Base-by-base conservation (phyloP, 2,113 vertebrate species). In the Corythoichthys intestinalis region DNA sequence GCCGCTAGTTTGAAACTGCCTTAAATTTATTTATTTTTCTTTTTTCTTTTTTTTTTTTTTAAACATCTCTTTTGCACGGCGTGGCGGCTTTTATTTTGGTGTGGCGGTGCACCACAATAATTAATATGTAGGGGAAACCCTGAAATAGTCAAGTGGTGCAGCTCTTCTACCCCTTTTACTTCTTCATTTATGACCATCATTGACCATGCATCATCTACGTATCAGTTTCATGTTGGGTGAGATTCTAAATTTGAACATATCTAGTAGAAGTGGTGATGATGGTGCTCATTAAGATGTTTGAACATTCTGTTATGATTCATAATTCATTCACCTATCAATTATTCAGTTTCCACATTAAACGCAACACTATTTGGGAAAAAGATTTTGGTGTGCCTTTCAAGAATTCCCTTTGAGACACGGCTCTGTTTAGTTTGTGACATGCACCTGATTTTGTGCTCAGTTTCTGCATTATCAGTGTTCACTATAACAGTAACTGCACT, bases 241-340 rank as follows among this genome's bases (percentile, higher is more conserved):
- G 20, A 13, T 28, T 63, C 61, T 28, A 28, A 17, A 47, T 14
- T 28, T 8, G 41, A 10, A 34, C 38, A 61, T 15, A 61, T 17
- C 37, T 38, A 7, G 44, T 46, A 34, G 44, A 58, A 47, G 61
- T 63, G 61, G 11, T 63, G 61, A 12, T 37, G 10, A 37, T 47
- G 2, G 11, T 28, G 6, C n/a, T 44, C n/a, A 47, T 63, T 47
- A 63, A 63, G 61, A 63, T 34, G 12, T 63, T 47, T 63, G 61
- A 63, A 47, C 61, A 47, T 63, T 63, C 44, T 63, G 20, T 34
- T 34, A 63, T 47, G 38, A 63, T 63, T 47, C 20, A 63, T 63
- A 34, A 63, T 63, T 63, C 28, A 63, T 34, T 63, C 10, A 1
- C 2, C 44, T 8, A 48, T 62, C 59, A 62, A 62, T 47, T 28